Base-by-base conservation (phyloP, 2,113 vertebrate species). In the Sturnira hondurensis region DNA sequence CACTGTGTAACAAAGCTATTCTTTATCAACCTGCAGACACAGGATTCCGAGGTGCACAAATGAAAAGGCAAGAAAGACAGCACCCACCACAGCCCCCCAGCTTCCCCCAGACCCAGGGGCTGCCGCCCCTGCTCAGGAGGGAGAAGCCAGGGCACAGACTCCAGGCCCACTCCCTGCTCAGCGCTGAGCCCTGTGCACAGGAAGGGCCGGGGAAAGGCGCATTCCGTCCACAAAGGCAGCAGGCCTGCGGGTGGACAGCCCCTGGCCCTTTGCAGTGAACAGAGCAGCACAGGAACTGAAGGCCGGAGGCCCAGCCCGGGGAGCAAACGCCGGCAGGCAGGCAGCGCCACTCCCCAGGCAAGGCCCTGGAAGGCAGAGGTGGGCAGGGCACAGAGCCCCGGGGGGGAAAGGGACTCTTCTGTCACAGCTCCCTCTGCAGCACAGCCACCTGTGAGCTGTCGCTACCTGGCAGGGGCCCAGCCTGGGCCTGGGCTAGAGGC, bases 281-380 rank as follows among this genome's bases (percentile, higher is more conserved):
- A 91, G 85, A 95, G 89, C 52, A 54, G 94, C 74, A 97, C 43
- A 96, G 80, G 41, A 88, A 77, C 33, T 86, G 68, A 96, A 14
- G 58, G 97, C 98, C 97, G 68, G 78, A 96, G 97, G 98, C 95
- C 86, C 77, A 92, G 94, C 97, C 96, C 22, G 89, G 89, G 97
- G 97, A 96, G 95, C 65, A 86, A 96, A 96, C 82, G 82, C 94
- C 20, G n/a, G 14, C 92, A 76, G 96, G 14, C 92, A 76, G 96
- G 92, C 93, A 80, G 70, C 91, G 78, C 50, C 50, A 90, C 95
- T 28, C 80, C 61, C 80, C 54, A 54, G 56, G 71, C 96, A 95
- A n/a, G 6, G 2, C 41, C 58, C 14, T 2, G 22, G 13, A 17
- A 5, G 19, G 7, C 4, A 26, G 0, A 36, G 63, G n/a, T 1